A percentile compares a stretch with the other conserved stretches of the same genome.
phyloP scores from a whole-genome alignment of 2,113 vertebrate genomes.

The Ptilonorhynchus violaceus region DNA sequence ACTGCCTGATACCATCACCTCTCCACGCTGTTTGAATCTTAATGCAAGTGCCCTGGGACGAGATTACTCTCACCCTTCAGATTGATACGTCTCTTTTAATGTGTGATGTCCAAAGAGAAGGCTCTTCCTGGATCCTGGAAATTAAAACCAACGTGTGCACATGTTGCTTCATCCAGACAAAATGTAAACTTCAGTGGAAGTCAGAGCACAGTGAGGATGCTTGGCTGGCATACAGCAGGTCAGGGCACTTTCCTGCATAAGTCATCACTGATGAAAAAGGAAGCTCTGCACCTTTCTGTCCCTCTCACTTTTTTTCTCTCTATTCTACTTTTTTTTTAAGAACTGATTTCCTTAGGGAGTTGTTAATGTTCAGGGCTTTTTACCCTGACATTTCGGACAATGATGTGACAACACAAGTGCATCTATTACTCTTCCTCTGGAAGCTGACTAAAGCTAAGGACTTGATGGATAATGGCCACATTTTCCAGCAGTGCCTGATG shows the following conservation, averaged over 20 bases:
- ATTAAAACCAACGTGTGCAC: neutral
- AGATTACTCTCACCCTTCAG: neutral
- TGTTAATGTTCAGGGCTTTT: conserved; percentile 46
- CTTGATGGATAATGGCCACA: conserved; percentile 50
- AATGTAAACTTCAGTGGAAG: neutral
- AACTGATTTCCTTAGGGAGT: conserved; percentile 41
- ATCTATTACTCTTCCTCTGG: conserved; percentile 38
- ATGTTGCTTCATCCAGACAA: neutral
- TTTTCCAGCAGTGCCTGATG: conserved; percentile 7
- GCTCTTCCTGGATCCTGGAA: neutral
- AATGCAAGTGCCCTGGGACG: neutral
- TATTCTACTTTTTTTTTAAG: neutral
- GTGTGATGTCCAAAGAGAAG: neutral
- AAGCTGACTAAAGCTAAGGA: conserved; percentile 34
- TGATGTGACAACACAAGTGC: conserved; percentile 51
- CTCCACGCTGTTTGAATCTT: neutral
- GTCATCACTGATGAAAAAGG: neutral
- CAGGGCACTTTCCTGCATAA: neutral
- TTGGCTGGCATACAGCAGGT: neutral
- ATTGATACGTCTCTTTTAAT: neutral
- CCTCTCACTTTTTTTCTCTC: neutral
- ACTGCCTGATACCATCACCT: neutral
- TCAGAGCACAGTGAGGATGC: neutral
- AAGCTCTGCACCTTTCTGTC: neutral
- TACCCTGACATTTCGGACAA: conserved; percentile 46